Percentiles rank a stretch among this genome's conserved stretches.
These are phyloP conservation scores for Sinopyrophorus schimmeli DNA, from an alignment of 2,888 invertebrate species.

Conservation along the genomic window DNA sequence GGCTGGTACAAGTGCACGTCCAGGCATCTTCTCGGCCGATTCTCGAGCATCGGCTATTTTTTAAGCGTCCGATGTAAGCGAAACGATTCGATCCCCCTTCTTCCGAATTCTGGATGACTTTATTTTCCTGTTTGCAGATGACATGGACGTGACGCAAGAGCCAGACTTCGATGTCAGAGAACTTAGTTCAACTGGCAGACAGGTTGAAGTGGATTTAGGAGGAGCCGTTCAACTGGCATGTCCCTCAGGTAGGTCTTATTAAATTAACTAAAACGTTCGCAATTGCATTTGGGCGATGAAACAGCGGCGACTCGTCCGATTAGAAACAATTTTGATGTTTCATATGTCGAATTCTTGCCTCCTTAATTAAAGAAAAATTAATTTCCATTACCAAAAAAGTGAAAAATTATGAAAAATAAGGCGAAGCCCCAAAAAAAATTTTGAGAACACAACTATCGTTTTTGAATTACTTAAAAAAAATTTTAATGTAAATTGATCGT, in stretches of 20 bases:
- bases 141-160: constrained; percentile 62
- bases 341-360: too few relatives aligned
- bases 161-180: constrained; percentile 60
- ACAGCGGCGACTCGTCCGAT: too few relatives aligned
- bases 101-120: background rate
- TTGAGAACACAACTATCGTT: too few relatives aligned
- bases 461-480: too few relatives aligned
- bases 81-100: background rate
- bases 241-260: constrained; percentile 65
- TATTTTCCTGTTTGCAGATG: constrained; percentile 42
- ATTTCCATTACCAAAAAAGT: too few relatives aligned
- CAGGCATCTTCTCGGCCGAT: constrained; percentile 79
- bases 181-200: constrained; percentile 65
- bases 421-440: too few relatives aligned
- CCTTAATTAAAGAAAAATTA: too few relatives aligned
- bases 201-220: constrained; percentile 81
- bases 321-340: too few relatives aligned
- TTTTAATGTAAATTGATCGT: too few relatives aligned
- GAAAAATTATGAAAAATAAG: too few relatives aligned
- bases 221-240: constrained; percentile 87
- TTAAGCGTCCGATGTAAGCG: constrained; percentile 86
- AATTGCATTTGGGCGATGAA: too few relatives aligned
- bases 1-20: constrained; percentile 94
- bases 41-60: constrained; percentile 89
- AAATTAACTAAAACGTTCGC: background rate